Evolutionary conservation across 2,888 invertebrate species (phyloP), one percentile per base, ranked within the genome.

Genomic region (Eurytoma adleriae): DNA sequence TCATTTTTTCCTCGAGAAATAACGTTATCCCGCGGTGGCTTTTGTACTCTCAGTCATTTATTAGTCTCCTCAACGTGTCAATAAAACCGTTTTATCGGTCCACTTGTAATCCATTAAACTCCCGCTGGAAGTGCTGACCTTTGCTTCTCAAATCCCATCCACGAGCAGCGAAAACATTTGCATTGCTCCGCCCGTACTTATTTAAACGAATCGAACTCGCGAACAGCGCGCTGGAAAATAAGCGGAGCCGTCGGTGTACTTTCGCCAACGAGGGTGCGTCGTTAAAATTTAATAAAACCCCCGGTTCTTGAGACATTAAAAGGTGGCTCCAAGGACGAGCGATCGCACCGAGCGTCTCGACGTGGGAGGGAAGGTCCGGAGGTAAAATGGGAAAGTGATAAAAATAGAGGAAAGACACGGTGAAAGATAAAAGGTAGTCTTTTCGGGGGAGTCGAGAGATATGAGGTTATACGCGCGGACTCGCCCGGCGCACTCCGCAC

Each of bases 1-100:
- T 18, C 18, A 1, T 7, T 66, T 66, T 56, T 64, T 50, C 24
- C 48, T 24, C 10, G 14, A 66, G 40, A 75, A 69, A 66, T 66
- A 72, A n/a, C 14, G 54, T n/a, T n/a, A 16, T 54, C 54, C 1
- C 40, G 40, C 5, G 7, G 40, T 40, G 13, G 54, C 54, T 54
- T n/a, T n/a, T n/a, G 54, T 54, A 54, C 16, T n/a, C 40, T 10
- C 10, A 40, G 10, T 10, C 40, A 40, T 7, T 40, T 40, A 40
- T 40, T 40, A 40, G 40, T 40, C 40, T 10, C 1, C 40, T 40
- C 40, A 40, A 40, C 10, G 7, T 10, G 40, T 40, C 40, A 10
- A 40, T 40, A 40, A 40, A 40, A 40, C 7, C 40, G 7, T 40
- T 40, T 40, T 40, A 40, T 30, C 7, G 30, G 10, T 10, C 10